phyloP scores from a whole-genome alignment of 2,113 vertebrate species.

The Hypomesus transpacificus region DNA sequence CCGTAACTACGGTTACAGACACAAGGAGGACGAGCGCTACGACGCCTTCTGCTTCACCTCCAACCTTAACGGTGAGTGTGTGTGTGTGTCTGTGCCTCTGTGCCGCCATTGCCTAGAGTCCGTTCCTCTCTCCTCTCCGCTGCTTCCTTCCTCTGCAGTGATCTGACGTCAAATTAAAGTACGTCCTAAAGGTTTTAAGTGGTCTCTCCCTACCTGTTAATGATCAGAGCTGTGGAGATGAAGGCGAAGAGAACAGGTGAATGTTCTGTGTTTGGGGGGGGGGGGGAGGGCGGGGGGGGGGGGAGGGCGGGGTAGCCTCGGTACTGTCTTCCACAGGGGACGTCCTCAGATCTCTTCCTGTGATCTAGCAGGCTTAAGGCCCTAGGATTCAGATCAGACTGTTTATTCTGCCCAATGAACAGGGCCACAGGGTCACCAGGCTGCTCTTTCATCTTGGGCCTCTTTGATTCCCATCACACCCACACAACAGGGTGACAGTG shows the following conservation, averaged over 20 bases:
- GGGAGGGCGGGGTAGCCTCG: background rate
- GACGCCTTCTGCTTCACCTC: conserved; percentile 96
- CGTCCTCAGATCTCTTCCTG: conserved; percentile 38
- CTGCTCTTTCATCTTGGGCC: conserved; percentile 52
- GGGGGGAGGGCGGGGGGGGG: background rate
- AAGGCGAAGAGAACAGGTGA: background rate
- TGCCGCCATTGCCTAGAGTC: background rate
- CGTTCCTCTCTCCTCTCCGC: background rate
- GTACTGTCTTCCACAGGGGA: conserved; percentile 1
- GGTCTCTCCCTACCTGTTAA: background rate
- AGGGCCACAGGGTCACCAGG: conserved; percentile 40
- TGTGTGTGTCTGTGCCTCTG: background rate
- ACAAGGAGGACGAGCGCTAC: conserved; percentile 87
- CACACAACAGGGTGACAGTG: conserved; percentile 28
- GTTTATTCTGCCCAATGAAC: conserved; percentile 41
- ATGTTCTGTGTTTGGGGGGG: background rate
- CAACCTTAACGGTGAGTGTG: conserved; percentile 84
- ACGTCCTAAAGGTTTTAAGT: background rate
- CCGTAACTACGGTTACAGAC: conserved; percentile 89
- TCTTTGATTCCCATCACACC: conserved; percentile 54
- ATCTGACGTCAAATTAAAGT: conserved; percentile 4
- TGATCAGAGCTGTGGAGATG: background rate
- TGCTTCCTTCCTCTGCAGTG: conserved; percentile 6
- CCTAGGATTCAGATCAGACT: conserved; percentile 45
- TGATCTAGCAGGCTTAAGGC: conserved; percentile 52